A percentile compares a stretch with the other conserved stretches of the same genome.
Conservation (phyloP, 2,888 invertebrate species). For the Dastarcus helophoroides region DNA sequence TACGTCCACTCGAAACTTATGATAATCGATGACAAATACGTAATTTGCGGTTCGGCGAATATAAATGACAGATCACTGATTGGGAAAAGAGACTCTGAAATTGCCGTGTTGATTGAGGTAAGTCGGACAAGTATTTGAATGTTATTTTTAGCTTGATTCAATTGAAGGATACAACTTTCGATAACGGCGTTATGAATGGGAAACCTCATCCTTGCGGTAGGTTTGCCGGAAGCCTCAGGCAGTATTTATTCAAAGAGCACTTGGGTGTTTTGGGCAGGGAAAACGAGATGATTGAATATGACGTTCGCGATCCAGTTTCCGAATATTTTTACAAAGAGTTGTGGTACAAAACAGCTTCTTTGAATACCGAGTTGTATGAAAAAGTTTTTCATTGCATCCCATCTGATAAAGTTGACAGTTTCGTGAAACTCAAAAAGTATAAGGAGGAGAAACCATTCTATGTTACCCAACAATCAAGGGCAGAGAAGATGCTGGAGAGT, state of each 20-base stretch:
- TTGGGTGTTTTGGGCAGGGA: conserved; percentile 55
- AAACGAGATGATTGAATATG: conserved; percentile 35
- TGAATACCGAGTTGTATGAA: conserved; percentile 84
- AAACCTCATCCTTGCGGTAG: conserved; percentile 69
- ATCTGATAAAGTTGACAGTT: conserved; percentile 67
- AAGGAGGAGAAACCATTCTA: conserved; percentile 63
- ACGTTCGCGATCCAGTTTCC: conserved; percentile 68
- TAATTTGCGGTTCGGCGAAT: conserved; percentile 96
- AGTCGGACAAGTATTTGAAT: too few species aligned
- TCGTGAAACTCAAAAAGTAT: conserved; percentile 64
- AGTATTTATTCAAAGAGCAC: conserved; percentile 84
- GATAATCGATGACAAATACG: conserved; percentile 82
- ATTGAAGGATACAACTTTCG: conserved; percentile 63
- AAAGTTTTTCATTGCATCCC: conserved; percentile 87
- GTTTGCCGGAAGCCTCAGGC: conserved; percentile 75
- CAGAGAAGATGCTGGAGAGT: conserved; percentile 59
- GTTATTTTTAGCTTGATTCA: too few species aligned
- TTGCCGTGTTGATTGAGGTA: conserved; percentile 79
- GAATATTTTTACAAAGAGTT: conserved; percentile 73
- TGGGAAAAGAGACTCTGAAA: conserved; percentile 90
- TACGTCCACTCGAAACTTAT: conserved; percentile 97
- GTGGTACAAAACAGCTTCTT: conserved; percentile 70
- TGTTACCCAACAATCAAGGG: conserved; percentile 58
- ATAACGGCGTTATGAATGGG: conserved; percentile 74
- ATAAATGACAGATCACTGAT: conserved; percentile 94